Evolutionary conservation across 2,113 vertebrate species (phyloP).

Genomic region (Mastomys natalensis): DNA sequence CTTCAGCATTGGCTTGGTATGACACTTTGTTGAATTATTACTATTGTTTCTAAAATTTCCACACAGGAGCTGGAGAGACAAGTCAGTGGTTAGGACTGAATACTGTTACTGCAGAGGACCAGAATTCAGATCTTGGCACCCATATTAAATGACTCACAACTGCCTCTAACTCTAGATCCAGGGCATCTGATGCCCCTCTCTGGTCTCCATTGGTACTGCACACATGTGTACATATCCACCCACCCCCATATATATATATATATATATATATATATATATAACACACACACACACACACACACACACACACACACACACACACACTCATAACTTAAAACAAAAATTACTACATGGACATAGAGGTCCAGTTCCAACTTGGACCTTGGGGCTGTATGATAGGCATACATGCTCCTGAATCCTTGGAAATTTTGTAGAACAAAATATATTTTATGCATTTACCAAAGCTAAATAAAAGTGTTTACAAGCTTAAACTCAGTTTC

Average conservation of each 20-base stretch:
- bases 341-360: background rate
- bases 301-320: no score
- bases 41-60: background rate
- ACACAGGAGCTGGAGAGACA: background rate
- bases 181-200: background rate
- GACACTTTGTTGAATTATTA: background rate
- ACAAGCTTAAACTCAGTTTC: conserved; percentile 66
- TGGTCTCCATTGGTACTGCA: background rate
- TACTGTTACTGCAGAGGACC: background rate
- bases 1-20: background rate
- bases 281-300: no score
- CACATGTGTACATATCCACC: background rate
- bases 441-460: conserved; percentile 46
- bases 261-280: no score
- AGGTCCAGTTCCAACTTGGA: background rate
- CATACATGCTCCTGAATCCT: conserved; percentile 9
- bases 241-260: background rate
- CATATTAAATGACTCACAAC: background rate
- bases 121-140: background rate
- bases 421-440: conserved; percentile 50
- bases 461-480: conserved; percentile 66
- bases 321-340: background rate
- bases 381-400: background rate
- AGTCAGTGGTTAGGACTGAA: background rate
- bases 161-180: background rate